A percentile compares a stretch with the other conserved stretches of the same genome.
Evolutionary conservation across 2,888 invertebrate species (phyloP).

Genomic region (Phengaris alcon): DNA sequence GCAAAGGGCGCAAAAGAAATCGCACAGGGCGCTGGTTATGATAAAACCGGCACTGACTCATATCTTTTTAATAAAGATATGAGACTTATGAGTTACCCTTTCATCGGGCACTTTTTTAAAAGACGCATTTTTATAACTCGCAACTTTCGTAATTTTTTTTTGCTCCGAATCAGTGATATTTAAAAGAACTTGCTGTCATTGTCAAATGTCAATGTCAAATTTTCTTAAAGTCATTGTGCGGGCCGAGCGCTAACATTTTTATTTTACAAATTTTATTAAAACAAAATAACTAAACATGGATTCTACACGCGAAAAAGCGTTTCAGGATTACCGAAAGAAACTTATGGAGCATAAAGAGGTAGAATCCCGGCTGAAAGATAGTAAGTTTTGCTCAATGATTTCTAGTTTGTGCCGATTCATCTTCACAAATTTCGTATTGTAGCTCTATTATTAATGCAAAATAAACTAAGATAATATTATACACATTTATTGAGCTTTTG

Average conservation of each 20-base stretch:
- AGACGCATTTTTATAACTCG: too few species aligned
- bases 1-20: too few species aligned
- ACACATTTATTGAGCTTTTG: background rate
- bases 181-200: background rate
- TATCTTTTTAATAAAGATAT: too few species aligned
- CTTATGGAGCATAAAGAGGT: conserved; percentile 97
- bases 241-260: conserved; percentile 33
- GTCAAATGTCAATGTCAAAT: conserved; percentile 37
- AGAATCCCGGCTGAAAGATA: conserved; percentile 96
- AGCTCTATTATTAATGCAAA: too few species aligned
- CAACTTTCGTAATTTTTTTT: too few species aligned
- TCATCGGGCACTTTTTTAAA: too few species aligned
- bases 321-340: conserved; percentile 96
- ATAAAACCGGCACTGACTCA: too few species aligned
- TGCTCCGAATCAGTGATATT: background rate
- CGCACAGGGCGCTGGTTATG: too few species aligned
- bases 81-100: too few species aligned
- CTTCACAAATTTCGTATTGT: conserved; percentile 27
- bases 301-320: conserved; percentile 87
- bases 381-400: conserved; percentile 77
- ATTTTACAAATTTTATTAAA: conserved; percentile 33
- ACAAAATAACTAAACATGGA: conserved; percentile 61
- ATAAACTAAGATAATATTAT: background rate
- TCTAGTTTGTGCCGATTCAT: conserved; percentile 64
- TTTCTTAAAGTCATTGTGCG: conserved; percentile 37